Base-by-base conservation (phyloP, 1,140 invertebrate species). In the Campoletis sonorensis region DNA sequence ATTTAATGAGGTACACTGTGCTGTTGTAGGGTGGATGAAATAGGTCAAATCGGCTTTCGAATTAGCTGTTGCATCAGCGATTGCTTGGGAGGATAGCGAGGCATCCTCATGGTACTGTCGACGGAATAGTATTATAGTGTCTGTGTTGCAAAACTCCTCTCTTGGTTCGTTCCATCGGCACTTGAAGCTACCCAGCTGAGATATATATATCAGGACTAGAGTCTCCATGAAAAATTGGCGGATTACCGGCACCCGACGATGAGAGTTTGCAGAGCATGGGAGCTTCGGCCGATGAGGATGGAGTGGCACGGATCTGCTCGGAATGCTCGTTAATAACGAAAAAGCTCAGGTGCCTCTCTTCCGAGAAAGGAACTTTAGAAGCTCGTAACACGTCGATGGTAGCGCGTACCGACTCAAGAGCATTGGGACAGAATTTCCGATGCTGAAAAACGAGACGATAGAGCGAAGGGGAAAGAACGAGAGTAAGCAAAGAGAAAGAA, bases 151-250 rank as follows among this genome's bases (percentile, higher is more conserved):
- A 54, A 54, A 54, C 51, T 54, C 49, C 15, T n/a, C 4, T 37
- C 51, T 54, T n/a, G 51, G n/a, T 23, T 64, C 23, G 21, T 26
- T 26, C 23, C 27, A 64, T 13, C 23, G 61, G 61, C 21, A 13
- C 61, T 64, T 23, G 23, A 27, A 64, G 61, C 23, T 64, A 26
- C 61, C 51, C 10, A 13, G 21, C 26, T 13, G 49, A 30, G 72
- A 30, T 58, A 30, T 58, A 30, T 58, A 81, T 26, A 58, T 71
- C 61, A 18, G 49, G 40, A 30, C 68, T 16, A 67, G 68, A 81
- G 67, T 81, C 70, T 81, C 73, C 45, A 81, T 81, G 73, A 81
- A 81, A 81, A 81, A 81, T 81, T 54, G 73, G 68, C 33, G 80
- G 80, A 81, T 81, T 81, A 81, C 73, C 73, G 45, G 49, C 58